Conservation (phyloP, 2,797 vertebrate species). For the Pseudochirops cupreus region DNA sequence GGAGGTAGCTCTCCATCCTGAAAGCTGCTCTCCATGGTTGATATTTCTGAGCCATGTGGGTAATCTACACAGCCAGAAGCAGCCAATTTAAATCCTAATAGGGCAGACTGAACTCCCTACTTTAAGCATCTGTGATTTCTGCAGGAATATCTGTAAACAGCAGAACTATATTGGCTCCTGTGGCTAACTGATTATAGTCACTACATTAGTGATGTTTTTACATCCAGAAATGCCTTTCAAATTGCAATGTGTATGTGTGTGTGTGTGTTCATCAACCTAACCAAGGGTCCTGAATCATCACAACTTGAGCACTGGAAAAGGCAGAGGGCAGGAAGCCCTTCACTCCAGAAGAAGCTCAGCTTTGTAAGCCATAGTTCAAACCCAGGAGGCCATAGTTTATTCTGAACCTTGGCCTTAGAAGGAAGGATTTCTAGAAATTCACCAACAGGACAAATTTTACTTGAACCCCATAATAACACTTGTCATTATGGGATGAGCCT, state of each 20-base stretch:
- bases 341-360: background rate
- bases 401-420: slow-evolving; percentile 6
- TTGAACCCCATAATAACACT: slow-evolving; percentile 52
- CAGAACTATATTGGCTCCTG: background rate
- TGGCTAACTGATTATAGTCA: background rate
- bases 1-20: background rate
- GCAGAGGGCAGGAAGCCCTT: background rate
- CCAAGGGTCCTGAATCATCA: background rate
- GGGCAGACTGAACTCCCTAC: slow-evolving; percentile 35
- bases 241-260: background rate
- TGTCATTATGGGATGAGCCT: slow-evolving; percentile 73
- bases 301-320: background rate
- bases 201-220: background rate
- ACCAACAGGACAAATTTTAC: slow-evolving; percentile 54
- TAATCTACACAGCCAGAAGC: slow-evolving; percentile 20
- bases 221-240: slow-evolving; percentile 13
- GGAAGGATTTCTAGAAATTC: slow-evolving; percentile 63
- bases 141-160: slow-evolving; percentile 8
- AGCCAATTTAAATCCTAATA: slow-evolving; percentile 37
- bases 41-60: slow-evolving; percentile 17
- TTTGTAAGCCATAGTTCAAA: background rate
- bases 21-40: background rate
- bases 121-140: slow-evolving; percentile 50
- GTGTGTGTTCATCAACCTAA: background rate
- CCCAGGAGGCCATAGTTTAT: background rate